Percentiles rank a stretch among this genome's conserved stretches.
Conservation (phyloP, 2,888 invertebrate species). For the Agriopis marginaria region DNA sequence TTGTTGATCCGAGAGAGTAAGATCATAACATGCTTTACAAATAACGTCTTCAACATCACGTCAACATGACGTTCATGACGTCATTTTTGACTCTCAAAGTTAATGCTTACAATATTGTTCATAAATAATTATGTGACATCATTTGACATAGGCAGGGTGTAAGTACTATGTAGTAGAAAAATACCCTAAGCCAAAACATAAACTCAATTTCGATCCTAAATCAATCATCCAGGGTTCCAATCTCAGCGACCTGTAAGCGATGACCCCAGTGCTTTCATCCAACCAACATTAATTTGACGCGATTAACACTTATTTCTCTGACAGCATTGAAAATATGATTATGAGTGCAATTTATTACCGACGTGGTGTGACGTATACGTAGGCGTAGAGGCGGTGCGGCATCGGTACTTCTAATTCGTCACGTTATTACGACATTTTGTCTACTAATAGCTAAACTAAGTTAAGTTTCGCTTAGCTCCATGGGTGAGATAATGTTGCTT, state of each 20-base stretch:
- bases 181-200: background rate
- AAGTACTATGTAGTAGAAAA: background rate
- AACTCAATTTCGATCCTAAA: background rate
- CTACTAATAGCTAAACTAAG: no score
- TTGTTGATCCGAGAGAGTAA: background rate
- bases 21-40: background rate
- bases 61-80: background rate
- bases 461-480: no score
- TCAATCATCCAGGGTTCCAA: background rate
- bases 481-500: no score
- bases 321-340: constrained; percentile 17
- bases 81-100: background rate
- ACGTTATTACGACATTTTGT: constrained; percentile 42
- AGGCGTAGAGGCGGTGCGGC: constrained; percentile 22
- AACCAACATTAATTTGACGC: constrained; percentile 6
- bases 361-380: constrained; percentile 25
- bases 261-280: background rate
- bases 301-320: constrained; percentile 15
- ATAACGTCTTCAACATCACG: background rate
- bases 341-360: constrained; percentile 25
- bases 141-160: background rate
- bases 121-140: background rate
- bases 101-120: background rate
- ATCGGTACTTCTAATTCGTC: constrained; percentile 42
- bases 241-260: background rate